Evolutionary conservation across 2,797 vertebrate genomes (phyloP).

Genomic region (Pipistrellus kuhlii): DNA sequence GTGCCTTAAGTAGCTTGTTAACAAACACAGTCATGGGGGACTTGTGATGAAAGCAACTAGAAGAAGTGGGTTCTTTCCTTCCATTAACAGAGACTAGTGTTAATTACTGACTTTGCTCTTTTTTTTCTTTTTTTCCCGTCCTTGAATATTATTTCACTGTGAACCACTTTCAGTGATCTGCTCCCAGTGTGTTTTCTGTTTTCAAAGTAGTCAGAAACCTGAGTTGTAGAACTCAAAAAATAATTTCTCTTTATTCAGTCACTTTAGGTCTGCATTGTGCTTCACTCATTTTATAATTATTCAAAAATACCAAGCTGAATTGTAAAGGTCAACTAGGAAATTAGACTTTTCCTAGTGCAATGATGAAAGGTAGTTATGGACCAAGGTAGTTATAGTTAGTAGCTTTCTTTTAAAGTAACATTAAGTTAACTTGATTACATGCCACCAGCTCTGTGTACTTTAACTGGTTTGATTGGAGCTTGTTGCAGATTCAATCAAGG

Average conservation of each 20-base stretch:
- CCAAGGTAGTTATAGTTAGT: not conserved
- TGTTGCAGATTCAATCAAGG: not conserved
- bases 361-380: not conserved
- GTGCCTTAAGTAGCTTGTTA: conserved; percentile 57
- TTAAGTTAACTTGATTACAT: not conserved
- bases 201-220: conserved; percentile 2
- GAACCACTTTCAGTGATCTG: conserved; percentile 1
- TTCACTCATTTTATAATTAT: not conserved
- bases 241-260: not conserved
- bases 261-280: not conserved
- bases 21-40: conserved; percentile 27
- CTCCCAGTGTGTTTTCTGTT: conserved; percentile 31
- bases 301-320: not conserved
- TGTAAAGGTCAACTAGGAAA: not conserved
- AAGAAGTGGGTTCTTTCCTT: conserved; percentile 21
- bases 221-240: not conserved
- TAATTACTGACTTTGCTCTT: conserved; percentile 44
- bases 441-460: not conserved
- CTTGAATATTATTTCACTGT: conserved; percentile 24
- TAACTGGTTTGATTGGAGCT: not conserved
- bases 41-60: conserved; percentile 54
- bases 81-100: conserved; percentile 51
- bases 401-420: not conserved
- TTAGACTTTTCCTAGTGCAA: not conserved
- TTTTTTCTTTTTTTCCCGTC: not conserved